Conservation (phyloP, 2,888 invertebrate genomes). For the Erannis defoliaria region DNA sequence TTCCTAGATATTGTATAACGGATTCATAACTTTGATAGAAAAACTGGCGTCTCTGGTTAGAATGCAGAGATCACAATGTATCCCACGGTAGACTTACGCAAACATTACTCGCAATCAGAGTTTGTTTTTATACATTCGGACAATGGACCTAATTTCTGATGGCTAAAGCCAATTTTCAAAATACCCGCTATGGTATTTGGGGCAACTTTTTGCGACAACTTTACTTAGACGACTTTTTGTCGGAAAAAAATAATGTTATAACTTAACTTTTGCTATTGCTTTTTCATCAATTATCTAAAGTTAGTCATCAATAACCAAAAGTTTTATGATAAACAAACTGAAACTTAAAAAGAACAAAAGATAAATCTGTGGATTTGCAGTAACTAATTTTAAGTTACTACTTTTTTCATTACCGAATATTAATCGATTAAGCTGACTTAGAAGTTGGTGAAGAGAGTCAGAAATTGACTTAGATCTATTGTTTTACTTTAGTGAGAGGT, state of each 20-base stretch:
- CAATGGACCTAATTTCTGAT: constrained; percentile 53
- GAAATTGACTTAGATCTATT: constrained; percentile 42
- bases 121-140: constrained; percentile 66
- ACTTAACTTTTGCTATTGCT: background rate
- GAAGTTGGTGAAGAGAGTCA: constrained; percentile 51
- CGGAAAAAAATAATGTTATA: background rate
- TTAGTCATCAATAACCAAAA: no score
- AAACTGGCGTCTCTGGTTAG: constrained; percentile 54
- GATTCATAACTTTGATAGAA: constrained; percentile 61
- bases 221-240: background rate
- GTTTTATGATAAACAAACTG: no score
- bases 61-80: constrained; percentile 54
- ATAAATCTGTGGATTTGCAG: no score
- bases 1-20: constrained; percentile 72
- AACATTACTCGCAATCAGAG: constrained; percentile 69
- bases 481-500: constrained; percentile 46
- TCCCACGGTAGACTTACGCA: constrained; percentile 73
- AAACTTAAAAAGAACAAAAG: no score
- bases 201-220: background rate
- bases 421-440: constrained; percentile 22
- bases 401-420: constrained; percentile 34
- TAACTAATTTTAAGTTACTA: background rate
- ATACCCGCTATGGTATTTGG: constrained; percentile 24
- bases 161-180: constrained; percentile 37
- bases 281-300: no score